These are phyloP conservation scores for Drosophila ohnishii DNA, from an alignment of 1,140 invertebrate species.

Conservation along the genomic window DNA sequence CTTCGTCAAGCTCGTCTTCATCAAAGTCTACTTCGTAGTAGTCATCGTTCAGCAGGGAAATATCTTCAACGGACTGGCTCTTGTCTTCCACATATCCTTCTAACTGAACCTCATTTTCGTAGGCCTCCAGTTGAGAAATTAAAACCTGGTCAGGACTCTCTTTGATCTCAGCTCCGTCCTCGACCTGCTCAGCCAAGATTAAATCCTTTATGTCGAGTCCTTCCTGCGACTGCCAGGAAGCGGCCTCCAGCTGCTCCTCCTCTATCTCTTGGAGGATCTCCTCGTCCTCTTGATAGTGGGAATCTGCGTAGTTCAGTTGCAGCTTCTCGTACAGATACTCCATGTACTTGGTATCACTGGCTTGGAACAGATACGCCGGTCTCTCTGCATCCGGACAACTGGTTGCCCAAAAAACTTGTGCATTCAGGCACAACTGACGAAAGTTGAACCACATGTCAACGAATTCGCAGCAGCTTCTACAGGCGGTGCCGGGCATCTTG, in stretches of 20 bases:
- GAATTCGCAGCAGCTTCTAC: conserved; percentile 60
- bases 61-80: conserved; percentile 16
- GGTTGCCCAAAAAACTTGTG: conserved; percentile 65
- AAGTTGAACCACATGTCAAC: conserved; percentile 68
- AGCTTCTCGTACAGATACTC: conserved; percentile 49
- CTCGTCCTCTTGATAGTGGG: conserved; percentile 6
- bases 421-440: conserved; percentile 70
- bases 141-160: neutral
- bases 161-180: neutral
- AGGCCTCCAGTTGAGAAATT: conserved; percentile 24
- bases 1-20: conserved; percentile 27
- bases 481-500: conserved; percentile 52
- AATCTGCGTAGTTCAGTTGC: neutral
- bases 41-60: conserved; percentile 8
- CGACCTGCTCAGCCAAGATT: neutral
- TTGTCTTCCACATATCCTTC: conserved; percentile 20
- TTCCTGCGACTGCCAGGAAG: neutral
- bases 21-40: conserved; percentile 28
- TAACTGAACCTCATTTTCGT: conserved; percentile 7
- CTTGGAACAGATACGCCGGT: conserved; percentile 23
- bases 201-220: conserved; percentile 1
- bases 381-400: conserved; percentile 12
- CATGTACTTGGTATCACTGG: conserved; percentile 47
- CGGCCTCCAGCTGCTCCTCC: conserved; percentile 3
- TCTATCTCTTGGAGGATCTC: neutral